Conservation (phyloP, 2,888 invertebrate genomes). For the Poecilobothrus nobilitatus region DNA sequence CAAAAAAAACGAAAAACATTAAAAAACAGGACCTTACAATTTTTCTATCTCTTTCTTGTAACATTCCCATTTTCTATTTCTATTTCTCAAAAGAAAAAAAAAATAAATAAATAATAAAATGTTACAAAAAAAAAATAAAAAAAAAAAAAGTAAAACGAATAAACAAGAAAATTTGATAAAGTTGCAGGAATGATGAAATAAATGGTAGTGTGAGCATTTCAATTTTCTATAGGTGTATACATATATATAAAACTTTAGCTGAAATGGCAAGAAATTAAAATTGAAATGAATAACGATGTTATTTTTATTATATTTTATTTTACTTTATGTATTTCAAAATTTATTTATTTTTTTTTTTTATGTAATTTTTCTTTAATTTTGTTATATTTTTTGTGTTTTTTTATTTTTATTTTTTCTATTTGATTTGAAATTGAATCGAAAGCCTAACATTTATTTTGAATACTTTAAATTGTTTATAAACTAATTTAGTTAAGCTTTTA, state of each 20-base stretch:
- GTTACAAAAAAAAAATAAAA: background rate
- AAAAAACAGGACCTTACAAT: background rate
- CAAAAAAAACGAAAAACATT: too few relatives aligned
- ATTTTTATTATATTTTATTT: slow-evolving; percentile 6
- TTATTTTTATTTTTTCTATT: background rate
- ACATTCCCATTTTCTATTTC: background rate
- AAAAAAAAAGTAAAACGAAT: background rate
- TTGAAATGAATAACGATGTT: slow-evolving; percentile 3
- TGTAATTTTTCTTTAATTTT: background rate
- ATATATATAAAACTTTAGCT: background rate
- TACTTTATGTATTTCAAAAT: slow-evolving; percentile 6
- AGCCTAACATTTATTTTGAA: background rate
- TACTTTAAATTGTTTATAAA: too few relatives aligned
- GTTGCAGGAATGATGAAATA: too few relatives aligned
- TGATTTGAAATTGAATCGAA: background rate
- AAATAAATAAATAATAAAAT: background rate
- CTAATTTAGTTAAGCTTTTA: too few relatives aligned
- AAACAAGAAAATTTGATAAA: background rate
- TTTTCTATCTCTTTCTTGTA: background rate
- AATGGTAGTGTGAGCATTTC: too few relatives aligned
- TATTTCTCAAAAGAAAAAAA: background rate
- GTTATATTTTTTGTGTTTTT: background rate
- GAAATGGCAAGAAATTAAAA: slow-evolving; percentile 6
- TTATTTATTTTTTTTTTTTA: background rate
- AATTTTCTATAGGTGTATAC: too few relatives aligned